A percentile compares a stretch with the other conserved stretches of the same genome.
These are phyloP conservation scores for Chelidonichthys spinosus DNA, from an alignment of 2,797 vertebrate genomes.

Conservation along the genomic window DNA sequence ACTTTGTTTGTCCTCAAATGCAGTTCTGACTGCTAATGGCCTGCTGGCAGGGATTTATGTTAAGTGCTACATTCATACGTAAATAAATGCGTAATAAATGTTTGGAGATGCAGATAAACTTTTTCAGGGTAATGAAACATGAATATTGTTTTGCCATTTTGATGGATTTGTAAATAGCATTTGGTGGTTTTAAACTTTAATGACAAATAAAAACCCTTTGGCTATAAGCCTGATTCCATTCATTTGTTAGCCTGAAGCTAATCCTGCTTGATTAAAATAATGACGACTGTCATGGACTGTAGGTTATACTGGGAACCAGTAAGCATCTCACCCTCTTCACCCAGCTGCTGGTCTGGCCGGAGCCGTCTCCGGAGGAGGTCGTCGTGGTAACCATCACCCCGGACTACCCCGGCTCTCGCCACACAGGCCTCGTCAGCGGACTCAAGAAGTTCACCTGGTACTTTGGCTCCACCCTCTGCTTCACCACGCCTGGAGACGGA, in stretches of 20 bases:
- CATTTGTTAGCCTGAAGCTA: constrained; percentile 43
- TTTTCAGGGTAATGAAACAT: constrained; percentile 26
- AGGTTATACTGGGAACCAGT: not conserved
- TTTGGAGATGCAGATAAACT: constrained; percentile 41
- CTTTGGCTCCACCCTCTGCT: constrained; percentile 90
- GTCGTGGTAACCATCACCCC: constrained; percentile 91
- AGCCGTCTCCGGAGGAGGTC: constrained; percentile 82
- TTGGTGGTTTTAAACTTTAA: constrained; percentile 49
- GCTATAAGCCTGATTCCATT: constrained; percentile 28
- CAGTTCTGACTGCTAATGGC: constrained; percentile 36
- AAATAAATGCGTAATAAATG: constrained; percentile 34
- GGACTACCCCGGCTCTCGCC: constrained; percentile 91
- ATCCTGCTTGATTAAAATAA: constrained; percentile 23
- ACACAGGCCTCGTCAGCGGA: constrained; percentile 89
- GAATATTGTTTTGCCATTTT: constrained; percentile 52
- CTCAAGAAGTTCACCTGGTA: constrained; percentile 93
- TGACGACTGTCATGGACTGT: constrained; percentile 9
- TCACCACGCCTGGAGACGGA: constrained; percentile 94
- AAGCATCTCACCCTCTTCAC: constrained; percentile 13
- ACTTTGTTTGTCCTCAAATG: constrained; percentile 43
- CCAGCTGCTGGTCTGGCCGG: constrained; percentile 91
- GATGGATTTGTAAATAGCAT: constrained; percentile 32
- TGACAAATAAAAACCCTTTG: constrained; percentile 27
- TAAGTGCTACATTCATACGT: constrained; percentile 31
- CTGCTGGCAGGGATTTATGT: constrained; percentile 37